Conservation (phyloP, 2,888 invertebrate genomes). For the Aspidapion aeneum region DNA sequence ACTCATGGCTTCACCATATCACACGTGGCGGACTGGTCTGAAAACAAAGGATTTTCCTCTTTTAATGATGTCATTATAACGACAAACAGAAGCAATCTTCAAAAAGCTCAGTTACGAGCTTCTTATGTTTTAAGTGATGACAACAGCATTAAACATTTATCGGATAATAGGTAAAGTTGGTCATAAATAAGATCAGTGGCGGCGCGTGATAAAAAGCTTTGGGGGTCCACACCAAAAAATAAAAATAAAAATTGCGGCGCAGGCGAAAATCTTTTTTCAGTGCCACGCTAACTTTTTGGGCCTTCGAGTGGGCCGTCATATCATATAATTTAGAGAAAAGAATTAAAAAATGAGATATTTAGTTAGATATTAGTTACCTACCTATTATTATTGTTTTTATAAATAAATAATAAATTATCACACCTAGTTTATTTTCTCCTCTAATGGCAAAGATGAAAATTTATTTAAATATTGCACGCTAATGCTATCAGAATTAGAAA, state of each 20-base stretch:
- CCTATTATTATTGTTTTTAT: no score
- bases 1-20: background rate
- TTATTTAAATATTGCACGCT: no score
- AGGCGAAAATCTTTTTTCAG: background rate
- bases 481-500: no score
- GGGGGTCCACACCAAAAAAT: background rate
- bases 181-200: no score
- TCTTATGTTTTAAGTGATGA: slow-evolving; percentile 22
- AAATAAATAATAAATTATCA: no score
- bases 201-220: no score
- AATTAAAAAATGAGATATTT: no score
- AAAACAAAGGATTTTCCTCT: slow-evolving; percentile 10
- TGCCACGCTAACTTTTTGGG: background rate
- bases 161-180: slow-evolving; percentile 27
- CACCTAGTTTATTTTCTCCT: no score
- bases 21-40: slow-evolving; percentile 8
- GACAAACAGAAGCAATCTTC: slow-evolving; percentile 17
- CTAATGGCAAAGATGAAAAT: no score
- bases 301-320: background rate
- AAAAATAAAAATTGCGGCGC: background rate
- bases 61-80: slow-evolving; percentile 12
- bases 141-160: slow-evolving; percentile 21
- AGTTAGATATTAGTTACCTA: no score
- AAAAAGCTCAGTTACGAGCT: slow-evolving; percentile 14
- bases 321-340: no score